Conservation (phyloP, 2,113 vertebrate genomes). For the Mandrillus leucophaeus region DNA sequence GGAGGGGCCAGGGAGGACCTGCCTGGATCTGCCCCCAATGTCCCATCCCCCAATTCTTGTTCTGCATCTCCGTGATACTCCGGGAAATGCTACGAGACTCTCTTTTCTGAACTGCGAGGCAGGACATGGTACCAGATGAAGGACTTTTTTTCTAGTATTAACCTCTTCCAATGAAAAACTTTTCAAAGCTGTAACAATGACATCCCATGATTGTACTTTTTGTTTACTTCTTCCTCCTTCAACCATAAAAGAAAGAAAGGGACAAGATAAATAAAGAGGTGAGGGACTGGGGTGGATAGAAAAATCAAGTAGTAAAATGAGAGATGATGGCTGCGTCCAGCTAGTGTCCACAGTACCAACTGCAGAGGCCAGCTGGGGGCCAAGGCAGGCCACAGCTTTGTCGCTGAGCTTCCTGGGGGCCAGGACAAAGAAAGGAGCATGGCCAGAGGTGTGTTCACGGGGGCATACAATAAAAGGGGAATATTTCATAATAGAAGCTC, state of each 20-base stretch:
- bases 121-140: neutral
- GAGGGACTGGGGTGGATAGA: neutral
- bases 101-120: neutral
- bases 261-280: neutral
- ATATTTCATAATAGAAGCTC: neutral
- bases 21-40: neutral
- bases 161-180: neutral
- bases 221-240: neutral
- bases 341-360: accelerated
- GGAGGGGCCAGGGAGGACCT: neutral
- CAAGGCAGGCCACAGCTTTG: neutral
- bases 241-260: neutral
- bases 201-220: neutral
- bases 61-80: neutral
- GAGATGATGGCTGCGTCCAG: accelerated
- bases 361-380: neutral
- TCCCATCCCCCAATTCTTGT: neutral
- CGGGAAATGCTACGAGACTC: neutral
- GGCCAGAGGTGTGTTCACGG: neutral
- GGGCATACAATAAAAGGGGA: neutral
- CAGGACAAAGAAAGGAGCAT: neutral
- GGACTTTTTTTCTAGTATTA: neutral
- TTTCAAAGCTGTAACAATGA: neutral
- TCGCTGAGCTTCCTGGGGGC: neutral
- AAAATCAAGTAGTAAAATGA: neutral